phyloP scores from a whole-genome alignment of 2,797 vertebrate species.

The Paratrypauchen microcephalus region DNA sequence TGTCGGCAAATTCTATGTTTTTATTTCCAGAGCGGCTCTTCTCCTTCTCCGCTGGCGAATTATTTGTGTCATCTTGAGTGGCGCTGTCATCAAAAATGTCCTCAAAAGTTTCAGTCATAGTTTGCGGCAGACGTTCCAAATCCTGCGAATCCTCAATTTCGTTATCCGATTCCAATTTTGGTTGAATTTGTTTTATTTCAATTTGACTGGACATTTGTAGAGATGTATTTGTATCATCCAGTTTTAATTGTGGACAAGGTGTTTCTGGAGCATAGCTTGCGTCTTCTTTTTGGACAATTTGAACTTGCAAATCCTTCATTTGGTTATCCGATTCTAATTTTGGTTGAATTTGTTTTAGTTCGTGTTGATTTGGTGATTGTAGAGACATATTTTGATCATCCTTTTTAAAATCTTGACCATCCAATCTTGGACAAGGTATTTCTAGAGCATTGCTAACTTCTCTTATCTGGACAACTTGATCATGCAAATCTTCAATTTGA shows the following conservation, averaged over 20 bases:
- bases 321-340: background rate
- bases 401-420: background rate
- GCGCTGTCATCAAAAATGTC: background rate
- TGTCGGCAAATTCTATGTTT: background rate
- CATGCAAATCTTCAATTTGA: background rate
- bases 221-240: background rate
- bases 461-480: background rate
- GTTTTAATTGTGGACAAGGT: background rate
- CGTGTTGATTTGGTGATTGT: background rate
- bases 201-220: background rate
- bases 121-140: slow-evolving; percentile 16
- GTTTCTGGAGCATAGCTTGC: background rate
- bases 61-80: background rate
- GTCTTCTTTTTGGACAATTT: background rate
- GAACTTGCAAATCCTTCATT: background rate
- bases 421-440: background rate
- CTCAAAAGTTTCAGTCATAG: background rate
- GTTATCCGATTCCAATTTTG: background rate
- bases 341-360: background rate
- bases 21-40: slow-evolving; percentile 2
- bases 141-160: slow-evolving; percentile 15
- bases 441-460: background rate
- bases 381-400: background rate
- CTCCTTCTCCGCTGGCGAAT: slow-evolving; percentile 8
- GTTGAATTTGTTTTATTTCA: background rate